Evolutionary conservation across 2,797 vertebrate genomes (phyloP), one percentile per base, ranked within the genome.

Genomic region (Hippocampus kuda): DNA sequence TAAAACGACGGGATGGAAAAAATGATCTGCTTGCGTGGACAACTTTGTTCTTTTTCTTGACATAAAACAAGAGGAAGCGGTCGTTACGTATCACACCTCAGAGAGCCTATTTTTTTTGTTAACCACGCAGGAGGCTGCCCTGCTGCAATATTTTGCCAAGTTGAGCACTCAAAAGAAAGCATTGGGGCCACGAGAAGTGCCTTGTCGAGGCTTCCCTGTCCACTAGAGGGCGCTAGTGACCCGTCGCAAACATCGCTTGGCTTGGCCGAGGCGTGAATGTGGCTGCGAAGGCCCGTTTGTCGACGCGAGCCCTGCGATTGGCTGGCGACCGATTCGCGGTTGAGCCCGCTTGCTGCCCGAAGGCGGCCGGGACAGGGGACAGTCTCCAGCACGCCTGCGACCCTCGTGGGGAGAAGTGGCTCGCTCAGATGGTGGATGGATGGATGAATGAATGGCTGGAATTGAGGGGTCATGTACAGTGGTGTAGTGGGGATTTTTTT

Each of bases 191-290:
- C 10, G 2, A 54, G 16, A 48, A 48, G 16, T 6, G 56, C 16
- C 1, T 9, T 4, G 27, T 60, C 1, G 27, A 20, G 27, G 30
- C 7, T 34, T 15, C 6, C 10, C 30, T 1, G 15, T 64, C 85
- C 90, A 83, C 82, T 84, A 91, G 90, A 82, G 84, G 90, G 85
- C 54, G 70, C 0, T 6, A 53, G 63, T 60, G 2, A 26, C 75
- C 76, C 63, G 79, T 67, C 77, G 41, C 42, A 12, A 51, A 22
- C 24, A 24, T 38, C 34, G 34, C 34, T 38, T 38, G 34, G 6
- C 34, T 38, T 34, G 34, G 34, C 34, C 34, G 5, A 34, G 34
- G 34, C 34, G 34, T 6, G 34, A 34, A 34, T 34, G 42, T 2
- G 11, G 3, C 4, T 15, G 44, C 2, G 15, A 12, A 13, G 12